Evolutionary conservation across 1,140 invertebrate species (phyloP).

Genomic region (Pectinophora gossypiella): DNA sequence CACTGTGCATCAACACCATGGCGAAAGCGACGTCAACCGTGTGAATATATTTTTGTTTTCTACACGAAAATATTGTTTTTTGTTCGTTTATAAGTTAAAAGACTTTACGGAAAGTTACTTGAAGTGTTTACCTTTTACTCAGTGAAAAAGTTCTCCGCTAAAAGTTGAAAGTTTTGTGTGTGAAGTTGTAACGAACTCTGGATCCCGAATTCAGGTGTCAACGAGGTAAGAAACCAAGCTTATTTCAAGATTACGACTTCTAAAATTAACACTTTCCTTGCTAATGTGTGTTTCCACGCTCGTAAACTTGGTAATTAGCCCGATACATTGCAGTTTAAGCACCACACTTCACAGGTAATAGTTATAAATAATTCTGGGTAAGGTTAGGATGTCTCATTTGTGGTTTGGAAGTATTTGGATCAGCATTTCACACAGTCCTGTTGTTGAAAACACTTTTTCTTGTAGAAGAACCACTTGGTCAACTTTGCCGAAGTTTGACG

Average conservation of each 20-base stretch:
- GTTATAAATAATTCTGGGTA: conserved; percentile 67
- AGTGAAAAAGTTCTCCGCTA: conserved; percentile 38
- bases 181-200: conserved; percentile 71
- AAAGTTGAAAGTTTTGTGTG: conserved; percentile 63
- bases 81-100: conserved; percentile 60
- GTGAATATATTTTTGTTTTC: conserved; percentile 70
- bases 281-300: conserved; percentile 30
- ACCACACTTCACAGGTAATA: conserved; percentile 33
- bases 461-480: no score
- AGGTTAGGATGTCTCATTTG: conserved; percentile 61
- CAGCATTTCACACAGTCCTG: no score
- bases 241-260: conserved; percentile 65
- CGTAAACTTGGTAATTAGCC: conserved; percentile 40
- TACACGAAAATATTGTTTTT: conserved; percentile 60
- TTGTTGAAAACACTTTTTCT: no score
- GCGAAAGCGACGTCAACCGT: conserved; percentile 66
- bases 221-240: conserved; percentile 73
- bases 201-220: conserved; percentile 73
- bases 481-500: not conserved
- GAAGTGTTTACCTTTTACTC: conserved; percentile 41
- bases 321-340: conserved; percentile 20
- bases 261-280: conserved; percentile 56
- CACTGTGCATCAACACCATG: conserved; percentile 67
- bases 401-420: conserved; percentile 15
- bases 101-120: conserved; percentile 42